A percentile compares a stretch with the other conserved stretches of the same genome.
Conservation (phyloP, 2,888 invertebrate species). For the Gortyna flavago region DNA sequence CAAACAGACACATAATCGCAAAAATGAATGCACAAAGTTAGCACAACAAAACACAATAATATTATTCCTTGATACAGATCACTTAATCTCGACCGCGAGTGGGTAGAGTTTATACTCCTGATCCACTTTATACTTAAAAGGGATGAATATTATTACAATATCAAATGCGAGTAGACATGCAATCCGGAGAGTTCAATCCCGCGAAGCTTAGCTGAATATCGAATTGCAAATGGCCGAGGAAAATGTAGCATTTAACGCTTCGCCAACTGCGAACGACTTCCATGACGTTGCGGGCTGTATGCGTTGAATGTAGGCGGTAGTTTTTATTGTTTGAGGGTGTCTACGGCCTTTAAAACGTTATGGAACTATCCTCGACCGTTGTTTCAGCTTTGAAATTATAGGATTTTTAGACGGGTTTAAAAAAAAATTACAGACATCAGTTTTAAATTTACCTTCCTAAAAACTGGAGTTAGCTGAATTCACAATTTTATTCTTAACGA, state of each 20-base stretch:
- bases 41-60: conserved; percentile 43
- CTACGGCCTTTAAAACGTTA: not conserved
- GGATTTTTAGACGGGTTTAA: too few species aligned
- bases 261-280: conserved; percentile 86
- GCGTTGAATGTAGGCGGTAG: conserved; percentile 66
- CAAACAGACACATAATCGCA: conserved; percentile 12
- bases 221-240: conserved; percentile 88
- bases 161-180: conserved; percentile 79
- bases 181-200: conserved; percentile 84
- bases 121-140: conserved; percentile 79
- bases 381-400: not conserved
- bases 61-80: conserved; percentile 54
- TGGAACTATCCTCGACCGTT: not conserved
- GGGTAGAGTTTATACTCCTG: conserved; percentile 61
- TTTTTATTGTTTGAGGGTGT: not conserved
- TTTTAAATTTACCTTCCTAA: too few species aligned
- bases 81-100: conserved; percentile 56
- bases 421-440: too few species aligned
- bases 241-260: conserved; percentile 88
- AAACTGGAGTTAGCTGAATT: too few species aligned
- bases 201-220: conserved; percentile 86
- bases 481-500: not conserved
- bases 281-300: conserved; percentile 71
- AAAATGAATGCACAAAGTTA: conserved; percentile 25
- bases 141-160: conserved; percentile 84